Base-by-base conservation (phyloP, 1,140 invertebrate genomes). In the Hirudo medicinalis region DNA sequence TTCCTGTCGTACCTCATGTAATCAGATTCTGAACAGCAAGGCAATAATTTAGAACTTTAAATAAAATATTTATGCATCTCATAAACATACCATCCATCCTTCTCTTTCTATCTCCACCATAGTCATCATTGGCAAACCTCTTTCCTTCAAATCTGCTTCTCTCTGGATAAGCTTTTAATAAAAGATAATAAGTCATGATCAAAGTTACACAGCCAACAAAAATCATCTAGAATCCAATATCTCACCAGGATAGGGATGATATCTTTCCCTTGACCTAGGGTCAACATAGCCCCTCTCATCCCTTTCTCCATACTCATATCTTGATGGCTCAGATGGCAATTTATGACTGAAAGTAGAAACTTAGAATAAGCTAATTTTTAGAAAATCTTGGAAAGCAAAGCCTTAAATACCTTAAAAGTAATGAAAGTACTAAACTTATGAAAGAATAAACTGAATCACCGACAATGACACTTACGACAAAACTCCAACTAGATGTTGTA, bases 21-120 rank as follows among this genome's bases (percentile, higher is more conserved):
- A 32, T 63, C 57, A 15, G 13, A 13, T 22, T 63, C 57, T 63
- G 57, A 25, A 32, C 1, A 11, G 8, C 22, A 63, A 25, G 19
- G 29, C 22, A 63, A 63, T 11, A 13, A 22, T 25, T 15, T 25
- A 11, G 17, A 63, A 19, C 8, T 8, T 15, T 63, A 22, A 63
- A 20, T 20, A 63, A 63, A 63, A 25, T 25, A 11, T 63, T 15
- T 25, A 63, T 11, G 17, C 4, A 63, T 25, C 3, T 63, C 19
- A 63, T 63, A 13, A 13, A 63, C 57, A 11, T 63, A 63, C 22
- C 29, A 32, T 25, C 57, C 57, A 25, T 63, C 29, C 57, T 63
- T 63, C 57, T 63, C 29, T 63, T 63, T n/a, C 57, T 63, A 63
- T 63, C 57, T 32, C 57, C 29, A 63, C 29, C 57, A n/a, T 63